Percentiles rank a stretch among this genome's conserved stretches.
phyloP scores from a whole-genome alignment of 2,797 vertebrate species.

The Anableps anableps region DNA sequence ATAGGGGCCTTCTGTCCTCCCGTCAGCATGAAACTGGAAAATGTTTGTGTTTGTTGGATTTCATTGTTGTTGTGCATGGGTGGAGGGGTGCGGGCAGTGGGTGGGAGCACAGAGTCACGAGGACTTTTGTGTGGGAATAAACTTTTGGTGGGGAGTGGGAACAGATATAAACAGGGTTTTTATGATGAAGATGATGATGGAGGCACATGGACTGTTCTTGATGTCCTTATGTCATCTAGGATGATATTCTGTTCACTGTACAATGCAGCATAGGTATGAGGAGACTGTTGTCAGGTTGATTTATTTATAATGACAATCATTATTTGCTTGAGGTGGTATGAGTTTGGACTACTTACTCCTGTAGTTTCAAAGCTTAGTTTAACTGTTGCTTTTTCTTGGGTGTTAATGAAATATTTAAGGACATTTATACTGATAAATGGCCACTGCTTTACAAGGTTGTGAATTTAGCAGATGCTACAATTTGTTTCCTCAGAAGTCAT shows the following conservation, averaged over 20 bases:
- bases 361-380: neutral
- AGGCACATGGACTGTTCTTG: conserved; percentile 55
- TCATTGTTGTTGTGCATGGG: conserved; percentile 60
- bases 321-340: neutral
- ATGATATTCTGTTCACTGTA: neutral
- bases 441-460: neutral
- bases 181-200: conserved; percentile 66
- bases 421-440: neutral
- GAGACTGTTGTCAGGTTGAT: neutral
- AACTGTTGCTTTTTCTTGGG: neutral
- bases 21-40: conserved; percentile 85
- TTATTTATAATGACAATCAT: neutral
- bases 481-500: neutral
- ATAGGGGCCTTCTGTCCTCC: conserved; percentile 81
- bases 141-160: conserved; percentile 54
- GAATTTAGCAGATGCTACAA: neutral
- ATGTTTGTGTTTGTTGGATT: conserved; percentile 73
- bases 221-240: conserved; percentile 18
- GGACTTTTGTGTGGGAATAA: conserved; percentile 65
- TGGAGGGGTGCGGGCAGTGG: conserved; percentile 49
- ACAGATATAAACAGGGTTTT: conserved; percentile 77
- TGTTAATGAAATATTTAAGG: neutral
- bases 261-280: neutral
- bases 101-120: conserved; percentile 68
- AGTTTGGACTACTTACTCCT: neutral